These are phyloP conservation scores for Macropis europaea DNA, from an alignment of 2,888 invertebrate species.

Conservation along the genomic window DNA sequence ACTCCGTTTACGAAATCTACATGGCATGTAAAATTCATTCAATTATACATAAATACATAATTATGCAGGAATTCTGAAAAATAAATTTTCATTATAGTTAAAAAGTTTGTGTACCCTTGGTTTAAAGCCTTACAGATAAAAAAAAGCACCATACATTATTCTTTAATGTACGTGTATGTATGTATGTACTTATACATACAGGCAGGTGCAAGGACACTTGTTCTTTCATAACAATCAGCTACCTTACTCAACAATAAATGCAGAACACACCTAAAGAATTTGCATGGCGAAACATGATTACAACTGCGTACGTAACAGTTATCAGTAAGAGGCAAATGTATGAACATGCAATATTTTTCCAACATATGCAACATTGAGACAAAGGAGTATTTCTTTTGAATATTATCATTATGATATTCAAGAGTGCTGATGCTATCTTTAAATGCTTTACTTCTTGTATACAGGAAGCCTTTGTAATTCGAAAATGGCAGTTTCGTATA, in stretches of 20 bases:
- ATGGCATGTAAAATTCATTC: not conserved
- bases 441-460: constrained; percentile 1
- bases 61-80: not conserved
- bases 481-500: not conserved
- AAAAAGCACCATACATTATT: constrained; percentile 46
- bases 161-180: constrained; percentile 31
- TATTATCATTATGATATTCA: not conserved
- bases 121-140: constrained; percentile 2
- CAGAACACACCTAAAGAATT: constrained; percentile 20
- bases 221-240: constrained; percentile 33
- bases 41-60: constrained; percentile 17
- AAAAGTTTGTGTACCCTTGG: constrained; percentile 12
- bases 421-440: not conserved
- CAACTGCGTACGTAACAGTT: constrained; percentile 25
- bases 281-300: constrained; percentile 20
- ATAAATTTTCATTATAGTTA: not conserved
- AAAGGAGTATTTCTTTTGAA: not conserved
- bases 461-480: not conserved
- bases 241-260: constrained; percentile 39
- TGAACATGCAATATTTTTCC: constrained; percentile 6
- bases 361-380: not conserved
- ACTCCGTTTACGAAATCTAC: constrained; percentile 1
- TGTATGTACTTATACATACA: constrained; percentile 16
- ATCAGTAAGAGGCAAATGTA: not conserved
- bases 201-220: constrained; percentile 48